Percentiles rank a stretch among this genome's conserved stretches.
These are phyloP conservation scores for Mercenaria mercenaria DNA, from an alignment of 1,140 invertebrate genomes.

Conservation along the genomic window DNA sequence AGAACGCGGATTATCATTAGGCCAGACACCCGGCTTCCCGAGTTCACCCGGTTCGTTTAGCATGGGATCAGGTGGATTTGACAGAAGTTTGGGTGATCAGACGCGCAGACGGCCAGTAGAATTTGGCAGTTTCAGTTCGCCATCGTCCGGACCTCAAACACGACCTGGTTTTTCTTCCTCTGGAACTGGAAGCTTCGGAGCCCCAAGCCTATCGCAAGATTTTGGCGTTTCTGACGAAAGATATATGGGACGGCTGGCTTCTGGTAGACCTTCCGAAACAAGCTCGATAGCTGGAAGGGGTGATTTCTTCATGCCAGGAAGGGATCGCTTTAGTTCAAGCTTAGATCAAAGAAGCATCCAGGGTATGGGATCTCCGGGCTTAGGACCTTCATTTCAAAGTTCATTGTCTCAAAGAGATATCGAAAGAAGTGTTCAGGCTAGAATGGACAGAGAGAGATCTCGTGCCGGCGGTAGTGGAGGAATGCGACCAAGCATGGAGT, in stretches of 20 bases:
- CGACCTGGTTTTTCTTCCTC: not conserved
- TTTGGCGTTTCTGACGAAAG: not conserved
- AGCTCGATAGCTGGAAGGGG: not conserved
- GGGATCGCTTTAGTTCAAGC: constrained; percentile 1
- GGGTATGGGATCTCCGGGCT: not conserved
- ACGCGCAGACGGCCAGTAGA: not conserved
- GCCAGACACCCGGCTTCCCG: not conserved
- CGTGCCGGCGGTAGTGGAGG: not conserved
- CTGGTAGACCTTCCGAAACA: not conserved
- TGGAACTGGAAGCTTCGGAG: not conserved
- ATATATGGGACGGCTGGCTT: not conserved
- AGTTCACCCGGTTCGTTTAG: no score
- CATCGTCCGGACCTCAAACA: not conserved
- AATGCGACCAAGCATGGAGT: not conserved
- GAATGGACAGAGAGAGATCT: constrained; percentile 18
- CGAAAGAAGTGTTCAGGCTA: not conserved
- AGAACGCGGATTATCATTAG: not conserved
- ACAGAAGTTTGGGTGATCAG: not conserved
- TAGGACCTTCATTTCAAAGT: not conserved
- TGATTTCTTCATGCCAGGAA: not conserved
- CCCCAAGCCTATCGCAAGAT: not conserved
- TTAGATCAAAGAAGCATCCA: constrained; percentile 5
- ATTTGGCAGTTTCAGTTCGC: not conserved
- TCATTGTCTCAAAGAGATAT: not conserved
- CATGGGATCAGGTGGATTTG: not conserved